A percentile compares a stretch with the other conserved stretches of the same genome.
These are phyloP conservation scores for Plemyria rubiginata DNA, from an alignment of 2,888 invertebrate species.

Conservation along the genomic window DNA sequence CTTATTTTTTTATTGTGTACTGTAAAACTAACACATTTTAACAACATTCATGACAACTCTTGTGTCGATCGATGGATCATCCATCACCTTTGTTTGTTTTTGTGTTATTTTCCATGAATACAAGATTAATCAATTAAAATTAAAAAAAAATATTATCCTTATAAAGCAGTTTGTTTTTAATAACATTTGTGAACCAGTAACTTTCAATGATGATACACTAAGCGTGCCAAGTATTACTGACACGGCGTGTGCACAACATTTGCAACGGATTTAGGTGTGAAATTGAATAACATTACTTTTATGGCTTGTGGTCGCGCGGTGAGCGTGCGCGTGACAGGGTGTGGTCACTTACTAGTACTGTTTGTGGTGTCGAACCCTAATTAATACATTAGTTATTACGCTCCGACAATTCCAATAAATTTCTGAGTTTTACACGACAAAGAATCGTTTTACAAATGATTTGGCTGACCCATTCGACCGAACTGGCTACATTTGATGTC, in stretches of 20 bases:
- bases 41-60: no score
- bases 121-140: background rate
- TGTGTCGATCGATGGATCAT: no score
- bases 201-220: background rate
- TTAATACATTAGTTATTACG: slow-evolving; percentile 56
- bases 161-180: background rate
- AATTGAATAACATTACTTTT: slow-evolving; percentile 67
- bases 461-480: no score
- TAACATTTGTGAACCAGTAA: background rate
- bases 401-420: slow-evolving; percentile 7
- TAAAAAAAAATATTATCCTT: background rate
- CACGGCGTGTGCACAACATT: slow-evolving; percentile 47
- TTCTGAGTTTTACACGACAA: background rate
- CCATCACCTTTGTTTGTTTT: no score
- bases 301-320: slow-evolving; percentile 56
- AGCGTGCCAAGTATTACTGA: slow-evolving; percentile 10
- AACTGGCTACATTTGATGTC: no score
- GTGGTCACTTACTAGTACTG: slow-evolving; percentile 68
- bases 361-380: slow-evolving; percentile 50
- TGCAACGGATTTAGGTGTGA: slow-evolving; percentile 70
- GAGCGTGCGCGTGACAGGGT: slow-evolving; percentile 63
- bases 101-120: no score
- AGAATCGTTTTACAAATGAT: no score
- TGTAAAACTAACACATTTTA: no score
- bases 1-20: background rate